Evolutionary conservation across 2,888 invertebrate species (phyloP), one percentile per base, ranked within the genome.

Genomic region (Phengaris arion): DNA sequence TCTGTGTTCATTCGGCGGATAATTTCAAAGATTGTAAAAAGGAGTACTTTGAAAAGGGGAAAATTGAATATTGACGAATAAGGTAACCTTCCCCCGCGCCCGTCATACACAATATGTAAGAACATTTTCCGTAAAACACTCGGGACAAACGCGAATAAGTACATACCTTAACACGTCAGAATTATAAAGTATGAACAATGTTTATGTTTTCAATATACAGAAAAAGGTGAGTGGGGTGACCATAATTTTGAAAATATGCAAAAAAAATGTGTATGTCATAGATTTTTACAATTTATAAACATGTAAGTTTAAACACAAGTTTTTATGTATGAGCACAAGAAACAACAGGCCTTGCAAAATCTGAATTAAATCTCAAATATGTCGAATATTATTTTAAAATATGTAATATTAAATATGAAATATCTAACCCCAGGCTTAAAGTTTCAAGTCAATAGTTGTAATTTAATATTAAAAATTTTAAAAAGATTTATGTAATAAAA

Each of bases 191-290:
- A 54, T 52, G 22, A 72, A 72, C 72, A 72, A 72, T 72, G 54
- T 72, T 72, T 72, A 72, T 72, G 52, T 72, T 72, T 72, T 72
- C 72, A 72, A 72, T 72, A 54, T 72, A 72, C 54, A 72, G 35
- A 72, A 72, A 52, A 72, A 64, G 64, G 45, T 64, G 52, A n/a
- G 70, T 70, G 15, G 70, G 70, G 54, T 54, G 72, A 35, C 69
- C n/a, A 15, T 69, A 0, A 35, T 35, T 64, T 64, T 12, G 5
- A 15, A 15, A 10, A 59, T 59, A 59, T 35, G 35, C 2, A 2
- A 35, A 35, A 22, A 35, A 35, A 35, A 2, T 35, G 35, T 35
- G 2, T 2, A 35, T 35, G 2, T 35, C 1, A 35, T 35, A 35
- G 35, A 35, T 35, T 35, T 35, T 35, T 2, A 35, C 35, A 2